Base-by-base conservation (phyloP, 1,140 invertebrate genomes). In the Drosophila novamexicana region DNA sequence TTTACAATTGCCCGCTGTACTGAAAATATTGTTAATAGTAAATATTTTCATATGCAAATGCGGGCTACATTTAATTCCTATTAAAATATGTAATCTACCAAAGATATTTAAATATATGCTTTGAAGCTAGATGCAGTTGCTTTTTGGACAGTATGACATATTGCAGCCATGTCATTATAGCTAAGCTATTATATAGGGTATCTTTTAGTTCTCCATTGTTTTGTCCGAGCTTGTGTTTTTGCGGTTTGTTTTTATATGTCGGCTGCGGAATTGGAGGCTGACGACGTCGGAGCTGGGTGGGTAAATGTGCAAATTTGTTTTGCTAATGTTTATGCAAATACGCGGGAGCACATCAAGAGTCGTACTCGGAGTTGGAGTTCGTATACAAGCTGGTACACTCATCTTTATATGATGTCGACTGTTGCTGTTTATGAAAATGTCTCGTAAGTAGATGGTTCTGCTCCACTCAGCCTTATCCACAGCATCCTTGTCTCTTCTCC, bases 321-420 rank as follows among this genome's bases (percentile, higher is more conserved):
- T 88, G 84, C 84, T 88, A 88, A 88, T 88, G 84, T 89, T 88
- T 88, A 88, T 88, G 84, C 84, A 88, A 88, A 88, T 89, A 88
- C 77, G 77, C 74, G 71, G 73, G 74, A 75, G 77, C 70, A 85
- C 69, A 77, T 77, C 68, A 77, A 56, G 83, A 42, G 18, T 16
- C 8, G 32, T 8, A 37, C 1, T 29, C 14, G 47, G 56, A 61
- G 37, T 44, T 56, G 49, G 40, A 47, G 47, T 40, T 44, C 57
- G 56, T 34, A 49, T 50, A 63, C 58, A 34, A 47, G 47, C 49
- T 44, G 50, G 56, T 34, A 49, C 42, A 63, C 66, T 69, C 67
- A 75, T 70, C 57, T 70, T 57, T 75, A 52, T 47, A 56, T 63
- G 56, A 65, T 61, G 73, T 71, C 52, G 67, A 70, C 77, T 52